These are phyloP conservation scores for Lycodopsis pacificus DNA, from an alignment of 2,797 vertebrate genomes.

Conservation along the genomic window DNA sequence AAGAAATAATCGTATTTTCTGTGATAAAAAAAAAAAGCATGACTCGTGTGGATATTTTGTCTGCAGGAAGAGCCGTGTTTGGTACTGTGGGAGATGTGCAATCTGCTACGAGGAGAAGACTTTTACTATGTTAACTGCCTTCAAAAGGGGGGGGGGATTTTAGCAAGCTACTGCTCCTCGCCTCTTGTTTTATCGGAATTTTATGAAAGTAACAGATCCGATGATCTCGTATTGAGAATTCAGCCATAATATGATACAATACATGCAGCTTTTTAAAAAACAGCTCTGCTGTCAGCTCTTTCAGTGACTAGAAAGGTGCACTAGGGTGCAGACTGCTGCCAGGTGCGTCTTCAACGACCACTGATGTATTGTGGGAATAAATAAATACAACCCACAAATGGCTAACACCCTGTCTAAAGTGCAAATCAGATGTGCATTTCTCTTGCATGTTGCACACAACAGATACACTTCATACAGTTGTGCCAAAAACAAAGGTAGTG, in stretches of 20 bases:
- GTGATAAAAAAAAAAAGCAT: not conserved
- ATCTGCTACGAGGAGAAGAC: constrained; percentile 2
- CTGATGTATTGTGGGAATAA: not conserved
- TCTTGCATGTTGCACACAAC: no score
- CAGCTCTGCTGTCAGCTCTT: not conserved
- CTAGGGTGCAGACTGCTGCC: not conserved
- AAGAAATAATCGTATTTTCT: constrained; percentile 3
- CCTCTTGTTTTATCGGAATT: not conserved
- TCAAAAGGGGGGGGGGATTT: not conserved
- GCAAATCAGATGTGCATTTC: no score
- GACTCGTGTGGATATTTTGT: constrained; percentile 8
- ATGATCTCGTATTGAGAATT: not conserved
- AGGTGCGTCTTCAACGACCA: not conserved
- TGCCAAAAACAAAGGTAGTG: not conserved
- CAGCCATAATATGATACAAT: not conserved
- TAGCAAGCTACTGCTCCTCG: not conserved
- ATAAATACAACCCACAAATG: not conserved
- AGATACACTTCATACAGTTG: no score
- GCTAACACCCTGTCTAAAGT: no score
- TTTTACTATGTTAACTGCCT: not conserved
- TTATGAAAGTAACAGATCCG: not conserved
- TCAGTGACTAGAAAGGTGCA: not conserved
- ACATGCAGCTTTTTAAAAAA: not conserved
- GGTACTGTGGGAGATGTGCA: not conserved
- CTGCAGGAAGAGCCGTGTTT: constrained; percentile 2